Percentiles rank a stretch among this genome's conserved stretches.
Evolutionary conservation across 2,113 vertebrate species (phyloP).

Genomic region (Microcebus ravelobensis): DNA sequence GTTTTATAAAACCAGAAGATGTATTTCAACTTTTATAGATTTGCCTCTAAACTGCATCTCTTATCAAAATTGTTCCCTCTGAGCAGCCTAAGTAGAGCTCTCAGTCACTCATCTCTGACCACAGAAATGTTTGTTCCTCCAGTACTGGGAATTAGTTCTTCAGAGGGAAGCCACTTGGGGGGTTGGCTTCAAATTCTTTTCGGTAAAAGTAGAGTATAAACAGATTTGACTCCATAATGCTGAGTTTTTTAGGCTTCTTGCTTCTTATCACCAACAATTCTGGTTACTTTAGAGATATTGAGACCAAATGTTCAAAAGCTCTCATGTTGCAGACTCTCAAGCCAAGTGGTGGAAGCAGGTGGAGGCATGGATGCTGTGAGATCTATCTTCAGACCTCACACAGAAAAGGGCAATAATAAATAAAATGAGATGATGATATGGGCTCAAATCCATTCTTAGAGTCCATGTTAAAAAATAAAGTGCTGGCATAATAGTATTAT

Average conservation of each 20-base stretch:
- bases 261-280: neutral
- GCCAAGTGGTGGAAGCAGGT: neutral
- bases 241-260: constrained; percentile 5
- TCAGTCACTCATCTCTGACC: neutral
- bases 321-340: neutral
- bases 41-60: neutral
- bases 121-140: neutral
- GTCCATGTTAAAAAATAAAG: neutral
- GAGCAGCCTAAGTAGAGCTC: neutral
- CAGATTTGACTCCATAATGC: constrained; percentile 11
- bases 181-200: neutral
- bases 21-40: neutral
- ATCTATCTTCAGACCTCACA: neutral
- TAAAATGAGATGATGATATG: neutral
- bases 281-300: constrained; percentile 19
- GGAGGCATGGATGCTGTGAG: neutral
- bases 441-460: neutral
- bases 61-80: neutral
- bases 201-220: constrained; percentile 32
- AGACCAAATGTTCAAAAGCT: constrained; percentile 30
- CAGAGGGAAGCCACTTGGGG: constrained; percentile 3
- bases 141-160: constrained; percentile 24
- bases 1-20: neutral
- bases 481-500: neutral
- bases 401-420: neutral